phyloP scores from a whole-genome alignment of 2,888 invertebrate species.

The Sisyra terminalis region DNA sequence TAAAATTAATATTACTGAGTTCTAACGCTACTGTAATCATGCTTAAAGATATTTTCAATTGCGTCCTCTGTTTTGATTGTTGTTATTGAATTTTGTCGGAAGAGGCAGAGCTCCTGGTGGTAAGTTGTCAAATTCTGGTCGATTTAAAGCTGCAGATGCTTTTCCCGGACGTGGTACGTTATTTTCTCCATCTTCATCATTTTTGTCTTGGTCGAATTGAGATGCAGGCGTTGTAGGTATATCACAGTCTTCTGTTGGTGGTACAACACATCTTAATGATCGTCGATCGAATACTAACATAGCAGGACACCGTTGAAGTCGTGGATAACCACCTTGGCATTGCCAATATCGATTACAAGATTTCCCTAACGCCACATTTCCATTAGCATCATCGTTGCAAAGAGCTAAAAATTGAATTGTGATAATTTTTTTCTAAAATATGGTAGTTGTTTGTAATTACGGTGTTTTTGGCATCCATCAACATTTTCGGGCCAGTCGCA shows the following conservation, averaged over 20 bases:
- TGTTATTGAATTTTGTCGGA: constrained; percentile 18
- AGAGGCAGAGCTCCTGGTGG: constrained; percentile 26
- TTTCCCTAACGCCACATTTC: constrained; percentile 79
- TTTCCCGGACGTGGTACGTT: constrained; percentile 22
- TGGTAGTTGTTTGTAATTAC: constrained; percentile 40
- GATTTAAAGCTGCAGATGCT: constrained; percentile 1
- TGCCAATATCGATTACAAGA: constrained; percentile 92
- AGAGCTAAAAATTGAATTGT: constrained; percentile 43
- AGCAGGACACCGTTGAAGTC: constrained; percentile 77
- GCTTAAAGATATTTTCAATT: not conserved
- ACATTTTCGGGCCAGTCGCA: constrained; percentile 93
- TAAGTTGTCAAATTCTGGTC: constrained; percentile 19
- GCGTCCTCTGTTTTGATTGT: constrained; percentile 3
- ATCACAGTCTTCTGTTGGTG: constrained; percentile 81
- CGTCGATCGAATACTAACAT: constrained; percentile 76
- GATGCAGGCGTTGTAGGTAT: constrained; percentile 60
- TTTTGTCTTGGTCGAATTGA: constrained; percentile 37
- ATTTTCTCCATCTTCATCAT: constrained; percentile 20
- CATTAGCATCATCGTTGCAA: constrained; percentile 81
- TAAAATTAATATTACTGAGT: not conserved
- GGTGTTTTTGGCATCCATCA: constrained; percentile 85
- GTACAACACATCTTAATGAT: constrained; percentile 70
- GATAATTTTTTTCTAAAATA: not conserved
- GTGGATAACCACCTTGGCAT: constrained; percentile 84
- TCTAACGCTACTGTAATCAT: not conserved